phyloP scores from a whole-genome alignment of 2,797 vertebrate genomes.

The Mycteria americana region DNA sequence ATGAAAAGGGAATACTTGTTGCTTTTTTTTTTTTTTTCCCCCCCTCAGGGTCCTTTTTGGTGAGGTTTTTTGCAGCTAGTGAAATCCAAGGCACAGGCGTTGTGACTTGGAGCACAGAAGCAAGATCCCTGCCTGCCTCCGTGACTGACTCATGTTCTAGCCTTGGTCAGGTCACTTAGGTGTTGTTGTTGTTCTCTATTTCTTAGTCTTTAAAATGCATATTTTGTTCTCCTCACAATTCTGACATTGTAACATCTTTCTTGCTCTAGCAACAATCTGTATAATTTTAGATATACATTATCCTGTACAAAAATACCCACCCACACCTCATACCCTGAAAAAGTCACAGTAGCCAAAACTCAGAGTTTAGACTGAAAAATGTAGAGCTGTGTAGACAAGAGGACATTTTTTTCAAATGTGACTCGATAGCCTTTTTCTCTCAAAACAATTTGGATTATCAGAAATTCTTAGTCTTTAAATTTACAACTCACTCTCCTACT shows the following conservation, averaged over 20 bases:
- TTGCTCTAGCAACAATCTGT: conserved; percentile 6
- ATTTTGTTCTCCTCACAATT: not conserved
- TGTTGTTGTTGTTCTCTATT: not conserved
- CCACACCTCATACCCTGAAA: conserved; percentile 17
- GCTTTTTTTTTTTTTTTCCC: too few species aligned
- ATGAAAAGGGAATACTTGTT: not conserved
- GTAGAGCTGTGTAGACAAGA: conserved; percentile 1
- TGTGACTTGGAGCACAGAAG: not conserved
- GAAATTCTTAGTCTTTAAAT: not conserved
- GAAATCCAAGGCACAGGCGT: not conserved
- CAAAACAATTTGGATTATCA: not conserved
- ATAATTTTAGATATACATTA: conserved; percentile 33
- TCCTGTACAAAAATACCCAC: conserved; percentile 43
- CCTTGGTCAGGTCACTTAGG: not conserved
- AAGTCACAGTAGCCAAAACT: conserved; percentile 30
- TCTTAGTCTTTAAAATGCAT: not conserved
- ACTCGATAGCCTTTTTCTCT: not conserved
- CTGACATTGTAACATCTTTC: conserved; percentile 32
- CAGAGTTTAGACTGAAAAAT: conserved; percentile 23
- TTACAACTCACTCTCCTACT: not conserved
- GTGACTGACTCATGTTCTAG: not conserved
- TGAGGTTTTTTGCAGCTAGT: not conserved
- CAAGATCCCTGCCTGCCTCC: not conserved
- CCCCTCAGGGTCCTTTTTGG: not conserved
- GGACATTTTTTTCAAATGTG: not conserved